Base-by-base conservation (phyloP, 1,140 invertebrate species). In the Aphaenogaster rudis region DNA sequence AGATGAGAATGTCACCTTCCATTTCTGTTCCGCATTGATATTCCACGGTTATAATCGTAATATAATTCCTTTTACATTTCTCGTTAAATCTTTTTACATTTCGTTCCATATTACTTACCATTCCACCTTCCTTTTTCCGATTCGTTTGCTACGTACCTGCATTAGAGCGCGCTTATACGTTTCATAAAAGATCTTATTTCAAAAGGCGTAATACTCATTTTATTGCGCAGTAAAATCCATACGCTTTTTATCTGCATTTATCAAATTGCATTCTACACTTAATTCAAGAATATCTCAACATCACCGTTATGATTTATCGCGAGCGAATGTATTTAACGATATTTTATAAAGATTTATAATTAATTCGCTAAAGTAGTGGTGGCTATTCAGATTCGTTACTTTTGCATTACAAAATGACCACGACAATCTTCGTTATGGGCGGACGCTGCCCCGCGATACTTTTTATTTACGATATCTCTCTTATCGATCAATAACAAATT, bases 1-100 rank as follows among this genome's bases (percentile, higher is more conserved):
- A 50, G 42, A 61, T 61, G 28, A 54, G 17, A 82, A 54, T 57
- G 80, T 74, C 59, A 71, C 45, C 69, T 74, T 82, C 33, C 80
- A 61, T 76, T 50, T 76, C 57, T 50, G 69, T 45, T n/a, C 8
- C 45, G 45, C 42, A 84, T 84, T 76, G 54, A 84, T 84, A 84
- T 84, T 76, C 54, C 69, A 76, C n/a, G 28, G 54, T 84, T 76
- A 63, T 76, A 84, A 84, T 84, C 42, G 54, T 84, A 76, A 84
- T 84, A 84, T 84, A 84, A 84, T 84, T 76, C 45, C 80, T 84
- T 76, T 61, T 76, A 84, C 76, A 86, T 88, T 86, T 88, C 91
- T 92, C 86, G 89, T 92, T 92, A 92, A 92, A 92, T 92, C 91
- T 88, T 86, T 92, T 90, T 93, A 88, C 86, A 88, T 81, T 90